phyloP scores from a whole-genome alignment of 2,888 invertebrate species.

The Sericinus montela region DNA sequence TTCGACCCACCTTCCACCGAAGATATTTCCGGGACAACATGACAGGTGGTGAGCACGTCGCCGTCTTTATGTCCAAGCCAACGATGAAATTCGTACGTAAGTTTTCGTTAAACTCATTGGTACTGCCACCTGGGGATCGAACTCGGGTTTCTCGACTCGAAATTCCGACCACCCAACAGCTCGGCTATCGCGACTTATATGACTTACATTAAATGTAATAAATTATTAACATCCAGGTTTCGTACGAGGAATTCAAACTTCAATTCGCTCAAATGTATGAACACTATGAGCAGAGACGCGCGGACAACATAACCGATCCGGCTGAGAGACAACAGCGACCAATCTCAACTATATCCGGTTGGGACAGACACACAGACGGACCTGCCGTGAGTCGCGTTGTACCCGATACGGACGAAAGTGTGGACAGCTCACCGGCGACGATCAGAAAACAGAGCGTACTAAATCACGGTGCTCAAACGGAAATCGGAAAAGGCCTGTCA shows the following conservation, averaged over 20 bases:
- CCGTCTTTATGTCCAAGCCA: no score
- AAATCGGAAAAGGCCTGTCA: conserved; percentile 65
- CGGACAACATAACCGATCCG: conserved; percentile 97
- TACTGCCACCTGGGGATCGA: no score
- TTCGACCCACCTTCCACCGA: no score
- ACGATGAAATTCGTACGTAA: no score
- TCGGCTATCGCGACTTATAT: no score
- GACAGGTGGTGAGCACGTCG: no score
- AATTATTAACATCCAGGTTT: no score
- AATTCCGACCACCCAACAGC: no score
- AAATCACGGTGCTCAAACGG: conserved; percentile 71
- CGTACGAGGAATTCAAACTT: conserved; percentile 98
- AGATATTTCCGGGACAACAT: no score
- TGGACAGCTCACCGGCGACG: conserved; percentile 38
- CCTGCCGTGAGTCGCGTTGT: conserved; percentile 27
- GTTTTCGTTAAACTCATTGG: no score
- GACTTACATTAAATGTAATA: no score
- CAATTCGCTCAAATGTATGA: conserved; percentile 99
- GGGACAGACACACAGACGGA: conserved; percentile 83
- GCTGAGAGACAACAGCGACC: conserved; percentile 95
- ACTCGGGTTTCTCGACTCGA: no score
- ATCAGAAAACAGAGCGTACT: conserved; percentile 45
- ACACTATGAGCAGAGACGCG: conserved; percentile 95
- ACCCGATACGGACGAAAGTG: conserved; percentile 39
- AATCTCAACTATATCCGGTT: conserved; percentile 97